Conservation (phyloP, 2,888 invertebrate species). For the Patella ulyssiponensis region DNA sequence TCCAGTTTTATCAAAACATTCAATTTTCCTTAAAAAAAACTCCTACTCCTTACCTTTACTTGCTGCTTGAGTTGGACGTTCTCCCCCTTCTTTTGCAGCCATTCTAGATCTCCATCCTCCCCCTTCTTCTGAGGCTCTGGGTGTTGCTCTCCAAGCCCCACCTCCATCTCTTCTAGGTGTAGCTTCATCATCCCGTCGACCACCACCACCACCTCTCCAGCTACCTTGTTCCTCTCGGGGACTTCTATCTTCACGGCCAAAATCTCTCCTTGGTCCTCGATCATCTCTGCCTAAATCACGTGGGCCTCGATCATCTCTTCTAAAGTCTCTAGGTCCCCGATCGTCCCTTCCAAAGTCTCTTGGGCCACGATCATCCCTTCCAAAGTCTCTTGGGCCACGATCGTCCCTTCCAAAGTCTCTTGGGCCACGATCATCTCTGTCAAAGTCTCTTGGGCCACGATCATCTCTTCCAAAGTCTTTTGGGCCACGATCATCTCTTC, state of each 20-base stretch:
- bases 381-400: background rate
- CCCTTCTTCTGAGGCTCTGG: background rate
- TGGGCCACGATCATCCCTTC: too few relatives aligned
- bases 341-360: conserved; percentile 14
- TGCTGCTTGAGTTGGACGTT: too few relatives aligned
- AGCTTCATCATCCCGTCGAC: conserved; percentile 34
- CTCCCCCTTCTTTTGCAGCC: background rate
- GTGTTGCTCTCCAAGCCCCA: conserved; percentile 14
- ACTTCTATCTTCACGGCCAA: conserved; percentile 38
- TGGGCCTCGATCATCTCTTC: conserved; percentile 25
- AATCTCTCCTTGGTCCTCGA: conserved; percentile 28
- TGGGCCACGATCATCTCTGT: conserved; percentile 14
- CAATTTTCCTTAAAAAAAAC: too few relatives aligned
- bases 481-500: too few relatives aligned
- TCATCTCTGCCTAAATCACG: conserved; percentile 33
- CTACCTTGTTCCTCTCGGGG: conserved; percentile 31
- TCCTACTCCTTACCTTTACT: too few relatives aligned
- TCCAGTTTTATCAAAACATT: too few relatives aligned
- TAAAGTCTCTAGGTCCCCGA: conserved; percentile 18
- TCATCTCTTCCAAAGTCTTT: too few relatives aligned
- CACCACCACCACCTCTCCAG: too few relatives aligned
- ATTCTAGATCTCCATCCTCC: conserved; percentile 16
- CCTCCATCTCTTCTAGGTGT: conserved; percentile 28
- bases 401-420: conserved; percentile 29
- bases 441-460: too few relatives aligned